Percentiles rank a stretch among this genome's conserved stretches.
Evolutionary conservation across 2,797 vertebrate genomes (phyloP).

Genomic region (Streptopelia turtur): DNA sequence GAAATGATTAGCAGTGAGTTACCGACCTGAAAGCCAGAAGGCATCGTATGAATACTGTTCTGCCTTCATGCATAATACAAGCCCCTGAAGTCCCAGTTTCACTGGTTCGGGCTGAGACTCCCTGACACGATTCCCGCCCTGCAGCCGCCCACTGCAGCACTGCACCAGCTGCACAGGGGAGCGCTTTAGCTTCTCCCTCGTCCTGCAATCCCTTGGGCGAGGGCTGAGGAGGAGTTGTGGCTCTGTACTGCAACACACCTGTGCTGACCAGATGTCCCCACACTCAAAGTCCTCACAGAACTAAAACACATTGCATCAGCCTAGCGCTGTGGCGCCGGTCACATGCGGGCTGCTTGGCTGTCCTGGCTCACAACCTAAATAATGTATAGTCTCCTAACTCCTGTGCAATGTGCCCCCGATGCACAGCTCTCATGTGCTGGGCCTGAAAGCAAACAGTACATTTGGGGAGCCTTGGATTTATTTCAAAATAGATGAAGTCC

Average conservation of each 20-base stretch:
- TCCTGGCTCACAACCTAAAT: background rate
- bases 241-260: fast-evolving
- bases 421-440: background rate
- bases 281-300: background rate
- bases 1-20: background rate
- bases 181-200: background rate
- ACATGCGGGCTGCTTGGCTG: background rate
- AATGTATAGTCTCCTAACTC: background rate
- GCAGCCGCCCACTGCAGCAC: background rate
- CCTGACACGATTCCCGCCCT: background rate
- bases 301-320: fast-evolving
- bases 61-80: background rate
- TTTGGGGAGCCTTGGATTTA: constrained; percentile 49
- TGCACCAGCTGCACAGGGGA: background rate
- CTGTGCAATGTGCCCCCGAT: background rate
- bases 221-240: background rate
- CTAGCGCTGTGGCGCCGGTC: background rate
- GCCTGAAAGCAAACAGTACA: constrained; percentile 18
- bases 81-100: background rate
- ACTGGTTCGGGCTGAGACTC: background rate
- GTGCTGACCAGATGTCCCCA: background rate
- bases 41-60: background rate
- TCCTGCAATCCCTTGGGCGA: background rate
- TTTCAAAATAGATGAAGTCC: constrained; percentile 52
- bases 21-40: background rate